phyloP scores from a whole-genome alignment of 2,888 invertebrate genomes.

The Macaria liturata region DNA sequence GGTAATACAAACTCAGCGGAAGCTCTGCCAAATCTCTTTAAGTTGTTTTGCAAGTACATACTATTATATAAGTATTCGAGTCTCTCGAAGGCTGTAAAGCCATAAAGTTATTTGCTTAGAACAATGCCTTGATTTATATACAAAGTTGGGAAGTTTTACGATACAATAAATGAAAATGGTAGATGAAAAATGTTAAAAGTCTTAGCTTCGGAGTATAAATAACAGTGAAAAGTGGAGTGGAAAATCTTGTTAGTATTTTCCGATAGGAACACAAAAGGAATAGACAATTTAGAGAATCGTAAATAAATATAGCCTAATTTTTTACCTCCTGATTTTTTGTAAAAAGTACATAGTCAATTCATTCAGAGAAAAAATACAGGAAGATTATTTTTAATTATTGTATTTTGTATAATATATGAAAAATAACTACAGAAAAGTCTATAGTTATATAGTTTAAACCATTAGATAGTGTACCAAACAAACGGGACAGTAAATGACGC shows the following conservation, averaged over 20 bases:
- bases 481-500: constrained; percentile 71
- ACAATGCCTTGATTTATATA: constrained; percentile 44
- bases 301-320: no score
- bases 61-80: constrained; percentile 41
- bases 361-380: no score
- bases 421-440: no score
- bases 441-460: no score
- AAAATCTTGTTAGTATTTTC: constrained; percentile 8
- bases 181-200: constrained; percentile 17
- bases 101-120: constrained; percentile 46
- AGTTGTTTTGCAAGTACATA: constrained; percentile 58
- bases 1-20: constrained; percentile 63
- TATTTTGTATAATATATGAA: no score
- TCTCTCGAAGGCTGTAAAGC: constrained; percentile 40
- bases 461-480: constrained; percentile 20
- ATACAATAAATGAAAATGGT: constrained; percentile 27
- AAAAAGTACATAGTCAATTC: no score
- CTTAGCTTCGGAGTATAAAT: constrained; percentile 14
- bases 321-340: no score
- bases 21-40: constrained; percentile 67
- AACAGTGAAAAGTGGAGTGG: constrained; percentile 14
- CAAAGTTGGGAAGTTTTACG: constrained; percentile 32
- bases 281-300: no score
- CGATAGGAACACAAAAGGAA: no score
- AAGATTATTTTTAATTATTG: no score